Base-by-base conservation (phyloP, 2,888 invertebrate genomes). In the Lepeophtheirus nordmannii region DNA sequence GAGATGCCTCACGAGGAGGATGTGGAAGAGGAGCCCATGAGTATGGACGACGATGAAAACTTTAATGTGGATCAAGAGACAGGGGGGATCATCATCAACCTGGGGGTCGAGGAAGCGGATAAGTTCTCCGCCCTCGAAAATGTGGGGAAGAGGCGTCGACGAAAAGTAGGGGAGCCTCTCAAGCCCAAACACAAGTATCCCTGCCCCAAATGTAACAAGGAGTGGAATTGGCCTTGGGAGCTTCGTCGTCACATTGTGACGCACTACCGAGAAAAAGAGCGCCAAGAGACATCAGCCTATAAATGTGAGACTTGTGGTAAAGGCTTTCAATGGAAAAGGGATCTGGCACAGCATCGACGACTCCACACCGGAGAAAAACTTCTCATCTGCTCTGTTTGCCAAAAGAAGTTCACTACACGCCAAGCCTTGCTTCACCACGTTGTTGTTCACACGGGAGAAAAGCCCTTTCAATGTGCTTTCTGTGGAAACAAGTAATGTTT, bases 141-240 rank as follows among this genome's bases (percentile, higher is more conserved):
- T 30, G 2, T 30, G 30, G 30, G 30, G 2, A 30, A 30, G 30
- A 30, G 30, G 30, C 30, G 30, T 30, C 3, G 30, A 30, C 30
- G 30, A 7, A 30, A 30, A 30, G 30, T 30, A 5, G 30, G 23
- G 11, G 56, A 64, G n/a, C 2, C 7, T 7, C 30, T 30, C 7
- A 64, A 64, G 30, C 20, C 17, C 37, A 64, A 64, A 56, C 17
- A 64, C n/a, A 46, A 64, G 56, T 64, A 22, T 30, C 53, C 46
- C 1, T 64, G 64, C 37, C 64, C 64, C 17, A 64, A 64, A 17
- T 64, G 64, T 23, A 39, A 12, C 20, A 64, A 64, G 40, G 64
- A 56, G n/a, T 64, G 64, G 64, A 64, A 64, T 64, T 64, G 64
- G 64, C 53, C 64, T 10, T 64, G 64, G 64, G 64, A 64, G 23